These are phyloP conservation scores for Amorpha juglandis DNA, from an alignment of 2,888 invertebrate species.

Conservation along the genomic window DNA sequence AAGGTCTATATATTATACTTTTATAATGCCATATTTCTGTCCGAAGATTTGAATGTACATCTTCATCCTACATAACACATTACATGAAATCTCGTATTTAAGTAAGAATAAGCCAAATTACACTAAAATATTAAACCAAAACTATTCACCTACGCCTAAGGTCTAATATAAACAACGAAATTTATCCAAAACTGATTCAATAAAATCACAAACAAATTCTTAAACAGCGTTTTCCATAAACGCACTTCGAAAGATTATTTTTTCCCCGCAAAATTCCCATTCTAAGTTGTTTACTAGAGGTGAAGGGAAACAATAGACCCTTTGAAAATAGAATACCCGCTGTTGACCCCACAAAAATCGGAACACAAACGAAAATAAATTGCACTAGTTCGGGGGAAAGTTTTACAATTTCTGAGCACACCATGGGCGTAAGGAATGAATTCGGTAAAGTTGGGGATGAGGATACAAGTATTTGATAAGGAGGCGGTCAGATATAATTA, in stretches of 20 bases:
- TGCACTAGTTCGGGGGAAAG: constrained; percentile 41
- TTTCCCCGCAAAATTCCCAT: constrained; percentile 23
- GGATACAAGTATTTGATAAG: constrained; percentile 29
- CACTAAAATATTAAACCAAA: too few relatives aligned
- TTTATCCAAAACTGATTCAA: background rate
- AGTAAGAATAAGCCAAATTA: too few relatives aligned
- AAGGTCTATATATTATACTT: too few relatives aligned
- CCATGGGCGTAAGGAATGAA: constrained; percentile 47
- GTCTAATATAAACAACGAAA: background rate
- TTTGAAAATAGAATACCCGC: constrained; percentile 41
- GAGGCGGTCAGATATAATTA: background rate
- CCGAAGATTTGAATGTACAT: too few relatives aligned
- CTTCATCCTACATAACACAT: too few relatives aligned
- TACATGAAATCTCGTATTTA: too few relatives aligned
- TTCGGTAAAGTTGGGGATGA: constrained; percentile 40
- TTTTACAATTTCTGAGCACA: constrained; percentile 50
- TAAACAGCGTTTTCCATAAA: constrained; percentile 1
- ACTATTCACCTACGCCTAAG: too few relatives aligned
- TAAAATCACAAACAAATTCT: background rate
- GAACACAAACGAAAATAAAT: constrained; percentile 47
- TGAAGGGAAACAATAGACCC: constrained; percentile 34
- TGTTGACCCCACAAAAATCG: constrained; percentile 37
- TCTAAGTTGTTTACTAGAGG: constrained; percentile 41
- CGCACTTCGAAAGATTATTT: constrained; percentile 3
- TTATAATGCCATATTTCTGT: too few relatives aligned